Percentiles rank a stretch among this genome's conserved stretches.
Evolutionary conservation across 2,888 invertebrate species (phyloP).

Genomic region (Nowickia ferox): DNA sequence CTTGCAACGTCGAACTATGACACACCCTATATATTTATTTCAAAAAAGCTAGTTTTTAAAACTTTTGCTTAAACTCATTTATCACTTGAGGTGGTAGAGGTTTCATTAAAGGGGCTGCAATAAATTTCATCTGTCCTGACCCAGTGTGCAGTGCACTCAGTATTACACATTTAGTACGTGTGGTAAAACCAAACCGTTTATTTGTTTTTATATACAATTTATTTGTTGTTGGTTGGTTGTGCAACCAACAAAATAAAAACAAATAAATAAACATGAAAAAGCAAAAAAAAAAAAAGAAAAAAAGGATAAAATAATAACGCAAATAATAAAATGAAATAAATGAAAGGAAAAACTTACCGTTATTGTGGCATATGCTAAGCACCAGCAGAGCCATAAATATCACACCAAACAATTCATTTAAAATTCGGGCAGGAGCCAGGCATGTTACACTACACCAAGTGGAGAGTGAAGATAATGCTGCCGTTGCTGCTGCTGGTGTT

Average conservation of each 20-base stretch:
- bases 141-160: neutral
- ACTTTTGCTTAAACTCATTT: too few relatives aligned
- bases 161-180: slow-evolving; percentile 25
- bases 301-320: slow-evolving; percentile 12
- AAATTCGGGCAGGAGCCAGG: slow-evolving; percentile 45
- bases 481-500: neutral
- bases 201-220: slow-evolving; percentile 54
- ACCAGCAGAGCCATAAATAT: slow-evolving; percentile 69
- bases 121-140: neutral
- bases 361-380: slow-evolving; percentile 69
- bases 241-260: slow-evolving; percentile 3
- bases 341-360: slow-evolving; percentile 57
- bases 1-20: too few relatives aligned
- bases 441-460: slow-evolving; percentile 28
- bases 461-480: neutral
- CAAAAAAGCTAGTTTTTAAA: too few relatives aligned
- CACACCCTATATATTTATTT: too few relatives aligned
- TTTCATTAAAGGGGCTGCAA: neutral
- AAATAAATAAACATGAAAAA: neutral
- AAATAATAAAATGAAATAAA: slow-evolving; percentile 9
- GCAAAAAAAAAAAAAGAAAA: neutral
- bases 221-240: slow-evolving; percentile 37
- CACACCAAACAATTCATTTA: slow-evolving; percentile 61
- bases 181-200: slow-evolving; percentile 44
- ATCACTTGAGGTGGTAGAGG: too few relatives aligned